Percentiles rank a stretch among this genome's conserved stretches.
These are phyloP conservation scores for Sternotherus odoratus DNA, from an alignment of 2,797 vertebrate species.

Conservation along the genomic window DNA sequence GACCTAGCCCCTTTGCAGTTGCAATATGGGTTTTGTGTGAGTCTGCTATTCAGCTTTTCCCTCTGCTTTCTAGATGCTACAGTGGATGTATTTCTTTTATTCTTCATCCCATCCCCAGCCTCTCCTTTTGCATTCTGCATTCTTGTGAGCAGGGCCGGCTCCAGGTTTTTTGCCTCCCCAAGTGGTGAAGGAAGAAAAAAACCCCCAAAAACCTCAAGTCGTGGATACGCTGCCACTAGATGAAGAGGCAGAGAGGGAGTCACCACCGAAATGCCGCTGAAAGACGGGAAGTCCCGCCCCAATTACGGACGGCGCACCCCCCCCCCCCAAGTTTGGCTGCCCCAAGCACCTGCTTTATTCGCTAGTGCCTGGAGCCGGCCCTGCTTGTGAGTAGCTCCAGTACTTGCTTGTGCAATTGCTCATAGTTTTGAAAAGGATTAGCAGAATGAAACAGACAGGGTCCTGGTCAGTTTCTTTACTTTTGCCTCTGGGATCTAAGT, in stretches of 20 bases:
- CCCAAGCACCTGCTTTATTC: too few relatives aligned
- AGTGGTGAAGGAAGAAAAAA: too few relatives aligned
- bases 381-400: background rate
- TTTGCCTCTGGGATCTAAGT: background rate
- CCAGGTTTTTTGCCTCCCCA: too few relatives aligned
- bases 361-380: too few relatives aligned
- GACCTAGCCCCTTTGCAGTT: background rate
- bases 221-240: too few relatives aligned
- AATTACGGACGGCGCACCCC: too few relatives aligned
- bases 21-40: background rate
- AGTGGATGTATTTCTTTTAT: background rate
- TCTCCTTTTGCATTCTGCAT: background rate
- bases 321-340: too few relatives aligned
- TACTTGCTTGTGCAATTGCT: background rate
- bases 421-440: background rate
- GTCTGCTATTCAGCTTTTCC: background rate
- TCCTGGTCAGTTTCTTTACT: background rate
- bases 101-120: background rate
- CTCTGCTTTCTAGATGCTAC: background rate
- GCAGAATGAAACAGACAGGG: background rate
- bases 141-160: background rate
- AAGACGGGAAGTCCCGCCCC: too few relatives aligned
- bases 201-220: too few relatives aligned
- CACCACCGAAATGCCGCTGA: too few relatives aligned
- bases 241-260: too few relatives aligned